These are phyloP conservation scores for Potamarius usumacintae DNA, from an alignment of 2,113 vertebrate species.

Conservation along the genomic window DNA sequence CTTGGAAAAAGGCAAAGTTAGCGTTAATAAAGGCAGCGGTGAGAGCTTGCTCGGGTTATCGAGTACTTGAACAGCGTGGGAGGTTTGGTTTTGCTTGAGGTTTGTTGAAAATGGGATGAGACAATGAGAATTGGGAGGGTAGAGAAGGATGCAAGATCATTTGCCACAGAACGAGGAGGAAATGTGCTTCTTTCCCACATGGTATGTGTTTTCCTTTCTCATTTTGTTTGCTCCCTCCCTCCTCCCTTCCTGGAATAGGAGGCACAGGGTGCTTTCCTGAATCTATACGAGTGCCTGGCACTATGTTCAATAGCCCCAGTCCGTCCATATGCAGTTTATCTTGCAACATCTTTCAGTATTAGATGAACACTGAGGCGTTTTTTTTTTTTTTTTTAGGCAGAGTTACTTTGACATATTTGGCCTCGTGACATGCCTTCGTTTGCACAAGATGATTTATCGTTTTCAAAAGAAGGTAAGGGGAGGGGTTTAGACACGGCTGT, in stretches of 20 bases:
- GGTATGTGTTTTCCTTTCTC: constrained; percentile 31
- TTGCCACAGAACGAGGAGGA: not conserved
- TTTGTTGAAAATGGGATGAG: constrained; percentile 18
- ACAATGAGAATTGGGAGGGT: not conserved
- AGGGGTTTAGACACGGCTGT: constrained; percentile 9
- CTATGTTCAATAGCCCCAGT: constrained; percentile 23
- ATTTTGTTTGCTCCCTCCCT: constrained; percentile 21
- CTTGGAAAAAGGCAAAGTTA: not conserved
- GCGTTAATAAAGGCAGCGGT: not conserved
- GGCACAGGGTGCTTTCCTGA: constrained; percentile 36
- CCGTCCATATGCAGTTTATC: constrained; percentile 14
- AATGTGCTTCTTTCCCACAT: not conserved
- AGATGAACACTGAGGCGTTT: constrained; percentile 10
- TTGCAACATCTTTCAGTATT: constrained; percentile 3
- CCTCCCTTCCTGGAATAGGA: constrained; percentile 48
- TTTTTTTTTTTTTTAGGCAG: not conserved
- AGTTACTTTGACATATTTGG: constrained; percentile 16
- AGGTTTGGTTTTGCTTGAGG: not conserved
- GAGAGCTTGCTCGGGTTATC: not conserved
- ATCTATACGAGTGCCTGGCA: constrained; percentile 12
- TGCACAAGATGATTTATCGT: constrained; percentile 33
- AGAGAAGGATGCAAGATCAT: not conserved
- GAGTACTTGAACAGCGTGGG: not conserved
- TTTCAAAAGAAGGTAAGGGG: constrained; percentile 24
- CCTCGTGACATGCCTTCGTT: constrained; percentile 23